Base-by-base conservation (phyloP, 30 jellyfish, hydroid and myxozoan species). In the Phacellophora camtschatica region DNA sequence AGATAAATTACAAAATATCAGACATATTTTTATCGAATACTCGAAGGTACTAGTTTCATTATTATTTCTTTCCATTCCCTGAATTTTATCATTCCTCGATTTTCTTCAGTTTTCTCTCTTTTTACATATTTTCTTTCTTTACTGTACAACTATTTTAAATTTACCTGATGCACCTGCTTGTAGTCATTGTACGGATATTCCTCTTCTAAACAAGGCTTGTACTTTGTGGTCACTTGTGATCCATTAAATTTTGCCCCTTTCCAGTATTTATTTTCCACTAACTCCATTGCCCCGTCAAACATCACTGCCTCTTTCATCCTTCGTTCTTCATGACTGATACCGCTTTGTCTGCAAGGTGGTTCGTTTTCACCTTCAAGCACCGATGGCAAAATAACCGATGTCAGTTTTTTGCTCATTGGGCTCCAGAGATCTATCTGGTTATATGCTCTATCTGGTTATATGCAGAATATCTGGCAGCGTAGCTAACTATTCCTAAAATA, bases 261-360 rank as follows among this genome's bases (percentile, higher is more conserved):
- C 82, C 88, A 74, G 48, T 54, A 49, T 31, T 39, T 29, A 5
- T 20, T 2, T 6, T 2, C 37, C 19, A 74, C 81, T 4, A 74
- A 59, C 5, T 74, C 25, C 83, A 74, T 74, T 6, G 87, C 87
- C 7, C 53, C 53, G 62, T 74, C 69, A 35, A 74, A 74, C 10
- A 74, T 82, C 88, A 22, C 28, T 3, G 49, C 67, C 25, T 74
- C 88, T 28, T 74, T 66, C 24, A 10, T 5, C 28, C 37, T 74
- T 4, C 6, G 22, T 50, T 31, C 63, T 53, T 53, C 80, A 5
- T 54, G 66, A 33, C 36, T 23, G 11, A 31, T 1, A 33, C 24
- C 39, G 4, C 16, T 53, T 54, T 53, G 80, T 37, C 24, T n/a
- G 28, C 30, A 36, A n/a, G 67, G 66, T 43, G 35, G 41, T 33